Evolutionary conservation across 2,113 vertebrate genomes (phyloP), one percentile per base, ranked within the genome.

Genomic region (Neodontobutis hainanensis): DNA sequence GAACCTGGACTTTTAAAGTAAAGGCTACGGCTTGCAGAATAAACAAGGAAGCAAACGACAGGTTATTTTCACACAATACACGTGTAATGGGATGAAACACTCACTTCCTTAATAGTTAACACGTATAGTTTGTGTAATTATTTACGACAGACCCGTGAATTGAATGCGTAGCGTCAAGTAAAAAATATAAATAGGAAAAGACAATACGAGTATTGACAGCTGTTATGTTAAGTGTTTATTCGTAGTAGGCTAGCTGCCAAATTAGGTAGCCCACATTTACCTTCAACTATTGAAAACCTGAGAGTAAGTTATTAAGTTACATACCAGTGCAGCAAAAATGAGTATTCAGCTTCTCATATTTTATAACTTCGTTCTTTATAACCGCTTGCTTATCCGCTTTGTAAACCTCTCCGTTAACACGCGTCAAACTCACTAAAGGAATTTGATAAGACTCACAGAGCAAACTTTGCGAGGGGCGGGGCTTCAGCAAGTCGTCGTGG

Each of bases 401-500:
- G 27, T 40, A 6, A 15, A 63, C 14, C 45, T 68, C 19, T 8
- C 15, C 34, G 65, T 65, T 69, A 57, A 61, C 53, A 34, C 36
- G 68, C 10, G 55, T 38, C 3, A 12, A 32, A n/a, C 43, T 36
- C 19, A 55, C 65, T 70, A 57, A 11, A 70, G 81, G 81, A 85
- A 80, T 87, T 56, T 73, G 35, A 46, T 40, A 71, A 50, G 40
- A 1, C 48, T 52, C 74, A 75, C 69, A 34, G 43, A 14, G 36
- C 50, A 49, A 63, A 69, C 36, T 2, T 4, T 55, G 52, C 11
- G 1, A 40, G 35, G 70, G 82, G 88, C 42, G 79, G 84, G 75
- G 4, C 86, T 45, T 53, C 10, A n/a, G 1, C 12, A 27, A 68
- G 44, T 72, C 71, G 61, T 68, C 49, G 9, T 10, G 52, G 52